Percentiles rank a stretch among this genome's conserved stretches.
These are phyloP conservation scores for Echinometra lucunter DNA, from an alignment of 53 echinoderm and acorn worm genomes.

Conservation along the genomic window DNA sequence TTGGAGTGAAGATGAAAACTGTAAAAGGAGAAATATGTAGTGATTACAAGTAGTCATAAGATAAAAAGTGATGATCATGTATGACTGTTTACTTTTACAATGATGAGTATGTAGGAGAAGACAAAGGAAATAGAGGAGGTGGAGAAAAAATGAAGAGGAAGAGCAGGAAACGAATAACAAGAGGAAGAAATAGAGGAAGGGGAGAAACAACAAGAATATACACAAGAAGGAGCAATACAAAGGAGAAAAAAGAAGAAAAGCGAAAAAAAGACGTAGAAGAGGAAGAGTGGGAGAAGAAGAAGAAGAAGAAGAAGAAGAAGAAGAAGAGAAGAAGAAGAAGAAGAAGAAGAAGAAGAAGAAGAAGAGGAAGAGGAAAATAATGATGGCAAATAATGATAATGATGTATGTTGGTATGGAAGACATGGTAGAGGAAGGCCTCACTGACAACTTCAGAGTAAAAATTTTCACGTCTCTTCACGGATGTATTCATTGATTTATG, in stretches of 20 bases:
- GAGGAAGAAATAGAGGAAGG: not conserved
- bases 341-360: not conserved
- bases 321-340: not conserved
- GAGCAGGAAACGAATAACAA: not conserved
- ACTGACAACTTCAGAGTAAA: not conserved
- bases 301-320: not conserved
- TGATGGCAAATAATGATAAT: not conserved
- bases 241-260: not conserved
- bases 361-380: not conserved
- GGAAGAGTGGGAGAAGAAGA: not conserved
- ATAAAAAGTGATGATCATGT: not conserved
- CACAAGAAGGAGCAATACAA: not conserved
- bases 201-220: too few relatives aligned
- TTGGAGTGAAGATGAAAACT: not conserved
- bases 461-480: not conserved
- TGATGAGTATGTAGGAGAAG: not conserved
- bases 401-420: not conserved
- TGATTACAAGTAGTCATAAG: not conserved
- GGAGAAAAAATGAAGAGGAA: not conserved
- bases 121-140: not conserved
- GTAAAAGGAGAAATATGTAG: not conserved
- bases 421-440: not conserved
- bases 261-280: not conserved
- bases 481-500: constrained; percentile 20
- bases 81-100: too few relatives aligned